Conservation (phyloP, 2,888 invertebrate species). For the Labia minor region DNA sequence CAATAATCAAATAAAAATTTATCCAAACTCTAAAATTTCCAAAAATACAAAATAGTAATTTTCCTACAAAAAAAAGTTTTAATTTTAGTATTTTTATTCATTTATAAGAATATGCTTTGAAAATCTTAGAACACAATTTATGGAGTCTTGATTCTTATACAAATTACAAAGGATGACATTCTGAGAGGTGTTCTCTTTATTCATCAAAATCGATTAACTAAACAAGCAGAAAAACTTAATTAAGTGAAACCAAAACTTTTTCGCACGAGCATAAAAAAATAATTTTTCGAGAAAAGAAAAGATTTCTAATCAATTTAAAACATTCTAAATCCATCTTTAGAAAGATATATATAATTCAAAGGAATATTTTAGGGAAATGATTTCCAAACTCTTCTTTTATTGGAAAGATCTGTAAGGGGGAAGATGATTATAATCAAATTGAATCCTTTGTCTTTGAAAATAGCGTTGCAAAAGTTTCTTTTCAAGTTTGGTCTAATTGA, state of each 20-base stretch:
- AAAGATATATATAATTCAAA: not conserved
- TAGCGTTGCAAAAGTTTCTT: not conserved
- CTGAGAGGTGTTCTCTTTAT: not conserved
- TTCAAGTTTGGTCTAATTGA: no score
- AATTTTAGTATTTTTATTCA: no score
- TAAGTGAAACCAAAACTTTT: not conserved
- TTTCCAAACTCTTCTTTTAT: not conserved
- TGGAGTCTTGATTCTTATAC: no score
- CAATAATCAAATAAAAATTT: no score
- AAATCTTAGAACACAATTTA: no score
- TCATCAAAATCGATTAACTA: not conserved
- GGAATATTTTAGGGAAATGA: not conserved
- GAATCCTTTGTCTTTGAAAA: not conserved
- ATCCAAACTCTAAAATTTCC: no score
- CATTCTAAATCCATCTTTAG: not conserved
- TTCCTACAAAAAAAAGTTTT: no score
- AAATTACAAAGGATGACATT: no score
- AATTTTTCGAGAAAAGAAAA: not conserved
- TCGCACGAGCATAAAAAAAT: not conserved
- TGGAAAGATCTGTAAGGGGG: not conserved
- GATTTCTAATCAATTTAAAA: not conserved
- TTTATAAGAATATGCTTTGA: no score
- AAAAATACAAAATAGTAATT: no score
- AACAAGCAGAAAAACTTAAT: not conserved
- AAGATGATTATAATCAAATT: not conserved